Base-by-base conservation (phyloP, 2,113 vertebrate species). In the Alligator mississippiensis region DNA sequence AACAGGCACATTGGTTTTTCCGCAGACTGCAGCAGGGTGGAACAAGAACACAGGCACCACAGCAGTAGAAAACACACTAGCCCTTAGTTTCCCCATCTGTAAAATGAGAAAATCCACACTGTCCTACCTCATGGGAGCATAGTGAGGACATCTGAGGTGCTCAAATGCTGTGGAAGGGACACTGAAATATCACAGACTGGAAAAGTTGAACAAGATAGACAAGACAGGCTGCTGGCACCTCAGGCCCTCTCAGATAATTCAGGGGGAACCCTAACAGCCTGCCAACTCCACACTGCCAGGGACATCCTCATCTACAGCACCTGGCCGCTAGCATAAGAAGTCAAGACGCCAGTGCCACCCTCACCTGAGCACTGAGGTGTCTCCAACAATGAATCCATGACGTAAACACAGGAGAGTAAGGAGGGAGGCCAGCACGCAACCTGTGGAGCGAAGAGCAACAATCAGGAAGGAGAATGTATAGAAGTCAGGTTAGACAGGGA, bases 311-410 rank as follows among this genome's bases (percentile, higher is more conserved):
- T 47, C 47, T 47, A 47, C 47, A 47, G 47, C 47, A 47, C 47
- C 7, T 47, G 47, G 47, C 47, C 47, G 7, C 47, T 47, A 47
- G 47, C 47, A 47, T 47, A 9, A 47, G 47, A 47, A 47, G 47
- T 47, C 47, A 47, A 47, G 47, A 47, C 47, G 47, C 47, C 47
- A 47, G 47, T 47, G 47, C 47, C 47, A 47, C 70, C 90, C 96
- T 97, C 91, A 98, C 98, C 98, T 98, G 97, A 86, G 96, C 92
- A 27, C 98, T 98, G 92, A 99, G 98, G 70, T 99, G 97, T 87
- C 96, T 98, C 98, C 98, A 99, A 92, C 98, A 99, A 77, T 98
- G 98, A 89, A 98, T 96, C 98, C 99, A 99, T 86, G 98, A 99
- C 5, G 95, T 95, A 88, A 99, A 99, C 22, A 96, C 90, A 0